phyloP scores from a whole-genome alignment of 2,888 invertebrate species.

The Platycnemis pennipes region DNA sequence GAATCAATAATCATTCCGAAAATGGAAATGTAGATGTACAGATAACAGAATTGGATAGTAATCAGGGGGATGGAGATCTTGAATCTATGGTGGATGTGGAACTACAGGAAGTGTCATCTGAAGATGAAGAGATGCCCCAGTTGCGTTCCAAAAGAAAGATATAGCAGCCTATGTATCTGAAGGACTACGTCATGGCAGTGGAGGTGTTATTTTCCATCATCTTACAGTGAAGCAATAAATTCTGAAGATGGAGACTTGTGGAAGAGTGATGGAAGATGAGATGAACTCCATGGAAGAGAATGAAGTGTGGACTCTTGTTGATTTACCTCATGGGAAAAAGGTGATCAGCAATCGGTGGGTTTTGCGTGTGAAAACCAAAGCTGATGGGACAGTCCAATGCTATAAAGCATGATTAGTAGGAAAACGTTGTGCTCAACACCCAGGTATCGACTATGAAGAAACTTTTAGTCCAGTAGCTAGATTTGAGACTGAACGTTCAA shows the following conservation, averaged over 20 bases:
- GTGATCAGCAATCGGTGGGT: background rate
- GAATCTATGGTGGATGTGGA: background rate
- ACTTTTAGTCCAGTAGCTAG: background rate
- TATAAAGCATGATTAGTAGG: conserved; percentile 34
- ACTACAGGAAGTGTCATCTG: conserved; percentile 28
- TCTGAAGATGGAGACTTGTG: background rate
- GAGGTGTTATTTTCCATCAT: background rate
- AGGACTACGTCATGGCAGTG: background rate
- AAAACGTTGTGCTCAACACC: background rate
- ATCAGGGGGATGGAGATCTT: background rate
- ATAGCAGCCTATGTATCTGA: background rate
- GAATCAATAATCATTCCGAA: background rate
- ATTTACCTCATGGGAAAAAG: background rate
- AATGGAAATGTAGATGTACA: background rate
- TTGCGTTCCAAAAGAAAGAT: background rate
- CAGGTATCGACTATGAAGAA: background rate
- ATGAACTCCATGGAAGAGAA: conserved; percentile 48
- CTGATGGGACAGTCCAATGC: background rate
- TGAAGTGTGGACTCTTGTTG: conserved; percentile 23
- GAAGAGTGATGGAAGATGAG: background rate
- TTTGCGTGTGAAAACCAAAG: background rate
- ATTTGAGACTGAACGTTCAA: background rate
- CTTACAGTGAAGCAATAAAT: background rate
- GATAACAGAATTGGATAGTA: background rate
- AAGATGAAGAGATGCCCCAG: conserved; percentile 19